A percentile compares a stretch with the other conserved stretches of the same genome.
phyloP scores from a whole-genome alignment of 2,113 vertebrate species.

The Bothrops jararaca region DNA sequence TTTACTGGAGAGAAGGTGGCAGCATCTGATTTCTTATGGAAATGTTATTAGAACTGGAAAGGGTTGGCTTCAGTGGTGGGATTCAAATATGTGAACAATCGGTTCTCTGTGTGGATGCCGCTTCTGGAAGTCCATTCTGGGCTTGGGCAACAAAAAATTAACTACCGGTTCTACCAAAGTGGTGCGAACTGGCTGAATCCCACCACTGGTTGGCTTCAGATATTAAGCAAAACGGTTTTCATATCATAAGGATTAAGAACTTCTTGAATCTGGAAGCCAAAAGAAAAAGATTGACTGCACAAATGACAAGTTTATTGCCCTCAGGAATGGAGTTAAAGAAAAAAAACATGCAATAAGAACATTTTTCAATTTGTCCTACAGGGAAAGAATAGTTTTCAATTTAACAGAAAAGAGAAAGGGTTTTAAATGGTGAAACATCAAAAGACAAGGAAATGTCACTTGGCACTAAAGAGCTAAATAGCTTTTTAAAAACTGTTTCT shows the following conservation, averaged over 20 bases:
- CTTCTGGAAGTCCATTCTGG: too few relatives aligned
- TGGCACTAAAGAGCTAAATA: conserved; percentile 61
- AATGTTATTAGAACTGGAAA: neutral
- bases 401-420: neutral
- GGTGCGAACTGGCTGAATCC: too few relatives aligned
- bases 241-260: neutral
- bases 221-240: neutral
- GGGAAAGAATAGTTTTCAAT: neutral
- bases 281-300: neutral
- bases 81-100: too few relatives aligned
- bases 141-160: too few relatives aligned
- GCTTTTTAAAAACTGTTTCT: conserved; percentile 21
- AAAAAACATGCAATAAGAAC: neutral
- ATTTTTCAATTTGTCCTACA: neutral
- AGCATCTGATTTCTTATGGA: neutral
- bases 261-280: neutral
- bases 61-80: neutral
- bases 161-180: too few relatives aligned
- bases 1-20: neutral
- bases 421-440: conserved; percentile 45
- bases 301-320: neutral
- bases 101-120: too few relatives aligned
- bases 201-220: neutral
- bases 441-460: conserved; percentile 52
- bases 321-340: neutral